These are phyloP conservation scores for Corvus moneduloides DNA, from an alignment of 2,113 vertebrate species.

Conservation along the genomic window DNA sequence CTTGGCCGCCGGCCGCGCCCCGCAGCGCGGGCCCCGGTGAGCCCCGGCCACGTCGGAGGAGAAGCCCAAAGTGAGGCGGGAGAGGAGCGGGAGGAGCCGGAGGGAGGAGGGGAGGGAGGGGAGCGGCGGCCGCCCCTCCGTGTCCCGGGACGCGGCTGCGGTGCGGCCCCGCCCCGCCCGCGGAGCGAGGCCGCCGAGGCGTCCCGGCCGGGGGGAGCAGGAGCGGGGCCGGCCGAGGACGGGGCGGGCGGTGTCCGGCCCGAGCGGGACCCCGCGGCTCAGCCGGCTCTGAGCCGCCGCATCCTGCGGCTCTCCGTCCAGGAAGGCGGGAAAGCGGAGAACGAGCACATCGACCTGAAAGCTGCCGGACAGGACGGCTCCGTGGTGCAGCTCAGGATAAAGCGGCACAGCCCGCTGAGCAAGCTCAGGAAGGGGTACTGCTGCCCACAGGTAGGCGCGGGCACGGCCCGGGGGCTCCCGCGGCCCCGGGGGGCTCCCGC, in stretches of 20 bases:
- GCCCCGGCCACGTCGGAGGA: too few relatives aligned
- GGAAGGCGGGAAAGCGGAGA: conserved; percentile 92
- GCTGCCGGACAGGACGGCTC: conserved; percentile 92
- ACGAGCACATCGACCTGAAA: conserved; percentile 93
- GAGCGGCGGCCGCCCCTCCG: neutral
- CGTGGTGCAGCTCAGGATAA: conserved; percentile 93
- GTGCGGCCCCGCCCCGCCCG: too few relatives aligned
- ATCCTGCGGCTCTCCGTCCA: neutral
- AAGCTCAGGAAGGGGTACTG: conserved; percentile 97
- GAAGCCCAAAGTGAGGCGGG: too few relatives aligned
- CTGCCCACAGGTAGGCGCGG: conserved; percentile 84
- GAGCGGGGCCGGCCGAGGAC: neutral
- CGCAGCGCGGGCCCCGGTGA: too few relatives aligned
- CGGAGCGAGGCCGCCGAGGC: too few relatives aligned
- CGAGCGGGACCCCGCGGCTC: neutral
- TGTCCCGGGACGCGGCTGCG: neutral
- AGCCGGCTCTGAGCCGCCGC: neutral
- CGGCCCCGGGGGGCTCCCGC: neutral
- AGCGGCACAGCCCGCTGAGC: conserved; percentile 90
- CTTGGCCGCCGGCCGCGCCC: too few relatives aligned
- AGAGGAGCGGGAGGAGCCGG: too few relatives aligned
- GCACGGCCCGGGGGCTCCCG: neutral
- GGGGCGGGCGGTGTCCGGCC: neutral
- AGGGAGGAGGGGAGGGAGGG: too few relatives aligned
- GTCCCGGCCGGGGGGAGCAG: neutral